Percentiles rank a stretch among this genome's conserved stretches.
These are phyloP conservation scores for Brevimyrus niger DNA, from an alignment of 2,113 vertebrate species.

Conservation along the genomic window DNA sequence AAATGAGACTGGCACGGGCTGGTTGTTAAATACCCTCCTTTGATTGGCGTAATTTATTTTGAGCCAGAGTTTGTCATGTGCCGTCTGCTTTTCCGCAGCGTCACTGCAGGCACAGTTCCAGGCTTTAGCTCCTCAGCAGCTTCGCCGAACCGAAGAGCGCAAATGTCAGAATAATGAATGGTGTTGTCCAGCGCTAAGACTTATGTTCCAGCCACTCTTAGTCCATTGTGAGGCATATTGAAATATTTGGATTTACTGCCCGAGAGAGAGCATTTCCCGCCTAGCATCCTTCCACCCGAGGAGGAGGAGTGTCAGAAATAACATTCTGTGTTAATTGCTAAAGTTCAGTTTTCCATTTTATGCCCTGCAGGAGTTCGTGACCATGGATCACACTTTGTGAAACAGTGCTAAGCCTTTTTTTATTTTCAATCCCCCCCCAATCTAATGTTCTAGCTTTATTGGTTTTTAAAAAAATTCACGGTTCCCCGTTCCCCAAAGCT, in stretches of 20 bases:
- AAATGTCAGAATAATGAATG: conserved; percentile 2
- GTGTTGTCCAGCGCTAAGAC: background rate
- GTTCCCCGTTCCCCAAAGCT: background rate
- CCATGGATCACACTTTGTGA: background rate
- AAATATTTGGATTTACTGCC: background rate
- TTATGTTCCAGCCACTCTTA: background rate
- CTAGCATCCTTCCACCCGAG: background rate
- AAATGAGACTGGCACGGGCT: background rate
- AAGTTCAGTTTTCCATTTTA: background rate
- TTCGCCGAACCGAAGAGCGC: background rate
- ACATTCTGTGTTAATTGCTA: background rate
- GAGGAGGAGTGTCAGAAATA: background rate
- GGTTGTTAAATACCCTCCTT: background rate
- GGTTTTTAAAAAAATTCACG: background rate
- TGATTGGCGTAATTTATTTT: background rate
- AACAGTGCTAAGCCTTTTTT: conserved; percentile 2
- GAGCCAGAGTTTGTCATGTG: background rate
- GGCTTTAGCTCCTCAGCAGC: background rate
- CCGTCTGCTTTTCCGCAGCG: background rate
- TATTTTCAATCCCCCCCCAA: background rate
- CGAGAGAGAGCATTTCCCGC: background rate
- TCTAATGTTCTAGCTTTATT: conserved; percentile 16
- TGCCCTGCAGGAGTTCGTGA: background rate
- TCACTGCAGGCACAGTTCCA: background rate
- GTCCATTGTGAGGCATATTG: background rate